Conservation (phyloP, 2,888 invertebrate genomes). For the Lydus trimaculatus region DNA sequence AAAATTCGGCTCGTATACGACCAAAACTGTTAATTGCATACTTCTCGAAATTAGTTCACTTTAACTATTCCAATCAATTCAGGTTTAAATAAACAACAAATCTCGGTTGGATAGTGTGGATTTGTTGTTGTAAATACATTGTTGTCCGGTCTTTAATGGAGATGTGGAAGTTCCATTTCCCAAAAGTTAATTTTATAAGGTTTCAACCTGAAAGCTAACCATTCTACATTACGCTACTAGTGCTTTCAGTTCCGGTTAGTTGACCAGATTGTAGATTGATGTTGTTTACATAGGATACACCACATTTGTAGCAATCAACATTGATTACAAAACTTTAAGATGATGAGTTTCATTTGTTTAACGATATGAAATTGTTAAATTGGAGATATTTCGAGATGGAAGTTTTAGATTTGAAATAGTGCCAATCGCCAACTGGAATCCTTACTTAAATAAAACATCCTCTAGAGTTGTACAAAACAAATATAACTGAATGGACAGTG, state of each 20-base stretch:
- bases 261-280: slow-evolving; percentile 15
- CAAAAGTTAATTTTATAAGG: slow-evolving; percentile 24
- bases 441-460: too few relatives aligned
- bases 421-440: too few relatives aligned
- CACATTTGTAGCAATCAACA: too few relatives aligned
- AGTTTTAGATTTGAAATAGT: too few relatives aligned
- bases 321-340: too few relatives aligned
- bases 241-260: slow-evolving; percentile 24
- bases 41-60: background rate
- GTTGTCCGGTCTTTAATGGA: slow-evolving; percentile 14
- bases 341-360: too few relatives aligned
- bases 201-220: slow-evolving; percentile 18
- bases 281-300: too few relatives aligned
- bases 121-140: background rate
- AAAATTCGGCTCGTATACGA: too few relatives aligned
- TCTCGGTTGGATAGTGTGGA: background rate
- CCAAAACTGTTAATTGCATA: background rate
- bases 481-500: too few relatives aligned
- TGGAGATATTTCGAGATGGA: too few relatives aligned
- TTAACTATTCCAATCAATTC: background rate
- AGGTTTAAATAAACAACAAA: background rate
- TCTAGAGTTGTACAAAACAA: too few relatives aligned
- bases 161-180: slow-evolving; percentile 23
- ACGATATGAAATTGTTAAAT: too few relatives aligned
- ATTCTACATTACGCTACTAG: background rate